phyloP scores from a whole-genome alignment of 2,113 vertebrate species.

The Aegithalos caudatus region DNA sequence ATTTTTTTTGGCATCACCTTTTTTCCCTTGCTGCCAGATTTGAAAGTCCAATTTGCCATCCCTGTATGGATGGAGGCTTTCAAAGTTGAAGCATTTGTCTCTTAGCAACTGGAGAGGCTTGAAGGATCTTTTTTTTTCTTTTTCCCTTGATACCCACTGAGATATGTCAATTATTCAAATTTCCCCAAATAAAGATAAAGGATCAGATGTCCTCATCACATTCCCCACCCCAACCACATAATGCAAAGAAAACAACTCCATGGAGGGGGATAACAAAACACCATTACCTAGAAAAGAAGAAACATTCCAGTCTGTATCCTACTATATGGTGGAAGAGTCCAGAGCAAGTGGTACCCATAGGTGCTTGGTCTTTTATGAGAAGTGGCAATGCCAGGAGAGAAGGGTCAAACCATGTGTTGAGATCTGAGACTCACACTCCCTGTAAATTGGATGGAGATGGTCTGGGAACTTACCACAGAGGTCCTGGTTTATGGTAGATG shows the following conservation, averaged over 20 bases:
- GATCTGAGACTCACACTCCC: background rate
- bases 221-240: background rate
- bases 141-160: background rate
- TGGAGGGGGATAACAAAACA: background rate
- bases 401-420: background rate
- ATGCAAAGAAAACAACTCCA: background rate
- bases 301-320: background rate
- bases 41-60: constrained; percentile 71
- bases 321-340: background rate
- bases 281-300: background rate
- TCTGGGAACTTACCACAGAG: background rate
- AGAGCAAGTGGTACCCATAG: accelerated
- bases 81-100: constrained; percentile 65
- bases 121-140: background rate
- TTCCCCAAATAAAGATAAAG: background rate
- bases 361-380: background rate
- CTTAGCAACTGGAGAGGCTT: constrained; percentile 68
- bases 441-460: no score
- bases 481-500: background rate
- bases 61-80: constrained; percentile 61
- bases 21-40: constrained; percentile 20
- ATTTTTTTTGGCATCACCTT: constrained; percentile 20
- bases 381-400: background rate
- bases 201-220: background rate
- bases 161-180: background rate